Conservation (phyloP, 2,888 invertebrate species). For the Liodrosophila aerea region DNA sequence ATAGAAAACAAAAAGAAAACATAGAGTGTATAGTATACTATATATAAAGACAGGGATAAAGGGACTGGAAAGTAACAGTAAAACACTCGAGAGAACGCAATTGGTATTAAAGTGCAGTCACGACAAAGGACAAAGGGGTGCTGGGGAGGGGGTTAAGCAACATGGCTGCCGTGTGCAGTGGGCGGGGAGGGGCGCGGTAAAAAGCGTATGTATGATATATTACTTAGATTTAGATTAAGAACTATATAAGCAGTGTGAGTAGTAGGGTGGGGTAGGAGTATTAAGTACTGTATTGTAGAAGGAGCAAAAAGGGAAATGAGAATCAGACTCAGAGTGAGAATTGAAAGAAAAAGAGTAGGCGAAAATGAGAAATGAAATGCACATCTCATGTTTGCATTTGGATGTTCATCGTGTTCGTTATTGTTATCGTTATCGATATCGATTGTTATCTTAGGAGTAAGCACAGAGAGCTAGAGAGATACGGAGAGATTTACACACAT, state of each 20-base stretch:
- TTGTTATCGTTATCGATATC: conserved; percentile 15
- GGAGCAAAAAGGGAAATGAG: too few relatives aligned
- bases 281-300: too few relatives aligned
- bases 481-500: conserved; percentile 47
- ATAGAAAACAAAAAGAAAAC: not conserved
- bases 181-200: not conserved
- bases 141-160: too few relatives aligned
- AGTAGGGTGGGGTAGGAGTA: too few relatives aligned
- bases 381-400: too few relatives aligned
- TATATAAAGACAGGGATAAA: conserved; percentile 19
- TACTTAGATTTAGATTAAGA: too few relatives aligned
- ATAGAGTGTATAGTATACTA: conserved; percentile 16
- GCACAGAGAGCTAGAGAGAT: conserved; percentile 41
- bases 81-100: not conserved
- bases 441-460: conserved; percentile 40
- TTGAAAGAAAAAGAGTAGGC: too few relatives aligned
- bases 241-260: too few relatives aligned
- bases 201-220: not conserved
- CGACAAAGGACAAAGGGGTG: conserved; percentile 20
- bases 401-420: too few relatives aligned
- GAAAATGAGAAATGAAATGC: too few relatives aligned
- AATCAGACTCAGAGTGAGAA: too few relatives aligned
- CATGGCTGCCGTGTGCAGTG: conserved; percentile 1
- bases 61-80: too few relatives aligned
- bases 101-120: conserved; percentile 11